Conservation (phyloP, 2,113 vertebrate species). For the Corapipo altera region DNA sequence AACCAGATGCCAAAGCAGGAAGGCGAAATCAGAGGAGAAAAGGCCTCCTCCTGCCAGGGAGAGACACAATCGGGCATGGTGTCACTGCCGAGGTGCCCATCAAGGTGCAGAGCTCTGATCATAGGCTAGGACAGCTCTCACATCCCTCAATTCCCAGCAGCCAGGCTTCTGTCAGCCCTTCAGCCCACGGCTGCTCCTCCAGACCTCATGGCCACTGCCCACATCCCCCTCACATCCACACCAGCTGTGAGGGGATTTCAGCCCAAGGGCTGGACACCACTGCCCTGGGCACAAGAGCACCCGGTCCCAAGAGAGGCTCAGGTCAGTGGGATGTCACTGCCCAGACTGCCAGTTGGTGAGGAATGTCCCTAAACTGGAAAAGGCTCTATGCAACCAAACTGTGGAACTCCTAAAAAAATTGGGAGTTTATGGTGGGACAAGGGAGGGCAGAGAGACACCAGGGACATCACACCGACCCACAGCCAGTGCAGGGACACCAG, state of each 20-base stretch:
- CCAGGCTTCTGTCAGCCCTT: background rate
- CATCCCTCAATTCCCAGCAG: accelerated
- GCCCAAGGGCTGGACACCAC: background rate
- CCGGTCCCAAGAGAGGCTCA: accelerated
- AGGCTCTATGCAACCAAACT: background rate
- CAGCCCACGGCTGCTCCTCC: background rate
- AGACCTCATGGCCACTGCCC: background rate
- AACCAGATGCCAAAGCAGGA: background rate
- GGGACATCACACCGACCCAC: background rate
- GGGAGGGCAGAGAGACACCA: background rate
- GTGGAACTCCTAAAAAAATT: background rate
- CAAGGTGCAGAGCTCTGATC: background rate
- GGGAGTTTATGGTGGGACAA: accelerated
- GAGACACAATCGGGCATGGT: accelerated
- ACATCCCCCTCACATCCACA: accelerated
- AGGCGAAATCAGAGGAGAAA: background rate
- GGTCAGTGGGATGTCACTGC: accelerated
- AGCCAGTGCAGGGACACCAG: background rate
- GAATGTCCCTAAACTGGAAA: background rate
- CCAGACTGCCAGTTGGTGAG: accelerated
- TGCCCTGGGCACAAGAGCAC: background rate
- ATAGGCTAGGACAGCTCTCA: background rate
- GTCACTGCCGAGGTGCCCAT: accelerated
- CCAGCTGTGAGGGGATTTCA: background rate
- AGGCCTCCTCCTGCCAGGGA: background rate